Evolutionary conservation across 2,797 vertebrate species (phyloP).

Genomic region (Poecile montanus): DNA sequence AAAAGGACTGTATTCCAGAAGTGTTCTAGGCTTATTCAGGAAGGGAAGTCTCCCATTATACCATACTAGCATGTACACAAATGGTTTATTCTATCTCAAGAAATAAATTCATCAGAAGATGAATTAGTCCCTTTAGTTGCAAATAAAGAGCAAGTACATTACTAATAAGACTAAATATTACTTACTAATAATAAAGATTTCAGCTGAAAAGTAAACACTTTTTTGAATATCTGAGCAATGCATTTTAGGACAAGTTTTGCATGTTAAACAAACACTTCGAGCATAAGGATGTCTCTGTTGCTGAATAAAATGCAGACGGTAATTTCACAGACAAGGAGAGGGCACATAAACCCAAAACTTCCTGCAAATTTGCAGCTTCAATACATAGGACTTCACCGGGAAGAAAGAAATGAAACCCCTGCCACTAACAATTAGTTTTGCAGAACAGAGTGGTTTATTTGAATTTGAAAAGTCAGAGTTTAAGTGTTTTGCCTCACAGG

Average conservation of each 20-base stretch:
- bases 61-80: not conserved
- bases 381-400: not conserved
- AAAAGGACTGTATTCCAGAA: not conserved
- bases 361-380: not conserved
- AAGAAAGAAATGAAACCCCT: not conserved
- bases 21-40: not conserved
- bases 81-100: not conserved
- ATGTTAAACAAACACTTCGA: not conserved
- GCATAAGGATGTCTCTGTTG: not conserved
- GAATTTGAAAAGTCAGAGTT: constrained; percentile 53
- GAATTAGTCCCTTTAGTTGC: not conserved
- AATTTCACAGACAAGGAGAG: not conserved
- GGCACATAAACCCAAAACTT: not conserved
- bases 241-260: not conserved
- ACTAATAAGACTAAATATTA: not conserved
- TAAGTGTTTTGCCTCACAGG: constrained; percentile 41
- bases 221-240: not conserved
- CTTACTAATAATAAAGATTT: not conserved
- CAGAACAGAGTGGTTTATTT: constrained; percentile 10
- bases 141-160: not conserved
- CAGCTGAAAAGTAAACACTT: not conserved
- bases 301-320: not conserved
- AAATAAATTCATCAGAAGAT: not conserved
- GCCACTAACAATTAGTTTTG: not conserved
- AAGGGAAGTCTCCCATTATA: not conserved